Conservation (phyloP, 2,888 invertebrate genomes). For the Dichetophora obliterata region DNA sequence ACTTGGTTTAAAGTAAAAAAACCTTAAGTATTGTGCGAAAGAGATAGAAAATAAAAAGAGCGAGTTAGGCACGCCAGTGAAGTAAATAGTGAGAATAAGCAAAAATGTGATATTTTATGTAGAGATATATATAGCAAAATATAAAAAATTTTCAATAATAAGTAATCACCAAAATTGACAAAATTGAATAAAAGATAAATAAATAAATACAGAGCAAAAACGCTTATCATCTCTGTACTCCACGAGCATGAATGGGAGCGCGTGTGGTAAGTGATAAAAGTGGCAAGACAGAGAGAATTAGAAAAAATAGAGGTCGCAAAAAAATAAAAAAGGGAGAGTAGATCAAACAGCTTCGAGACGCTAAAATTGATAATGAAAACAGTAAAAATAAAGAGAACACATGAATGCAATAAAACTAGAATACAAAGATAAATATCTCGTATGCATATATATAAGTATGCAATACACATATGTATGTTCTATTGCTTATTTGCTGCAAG, state of each 20-base stretch:
- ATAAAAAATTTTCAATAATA: not conserved
- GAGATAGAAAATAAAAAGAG: not conserved
- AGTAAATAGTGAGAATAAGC: not conserved
- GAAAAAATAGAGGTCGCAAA: not conserved
- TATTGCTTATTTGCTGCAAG: too few relatives aligned
- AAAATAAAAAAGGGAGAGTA: not conserved
- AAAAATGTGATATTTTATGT: not conserved
- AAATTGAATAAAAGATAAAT: not conserved
- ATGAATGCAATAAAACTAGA: too few relatives aligned
- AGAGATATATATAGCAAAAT: not conserved
- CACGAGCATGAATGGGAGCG: not conserved
- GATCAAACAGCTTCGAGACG: not conserved
- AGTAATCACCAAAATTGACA: not conserved
- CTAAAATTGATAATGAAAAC: not conserved
- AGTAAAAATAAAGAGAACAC: not conserved
- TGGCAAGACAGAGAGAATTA: not conserved
- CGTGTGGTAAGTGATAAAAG: not conserved
- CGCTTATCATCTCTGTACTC: constrained; percentile 13
- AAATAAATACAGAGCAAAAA: not conserved
- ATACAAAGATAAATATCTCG: too few relatives aligned
- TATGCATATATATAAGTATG: too few relatives aligned
- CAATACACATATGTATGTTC: too few relatives aligned
- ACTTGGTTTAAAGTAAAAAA: not conserved
- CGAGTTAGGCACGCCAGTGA: not conserved
- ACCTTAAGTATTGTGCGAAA: not conserved